Evolutionary conservation across 2,797 vertebrate species (phyloP).

Genomic region (Agapornis canus): DNA sequence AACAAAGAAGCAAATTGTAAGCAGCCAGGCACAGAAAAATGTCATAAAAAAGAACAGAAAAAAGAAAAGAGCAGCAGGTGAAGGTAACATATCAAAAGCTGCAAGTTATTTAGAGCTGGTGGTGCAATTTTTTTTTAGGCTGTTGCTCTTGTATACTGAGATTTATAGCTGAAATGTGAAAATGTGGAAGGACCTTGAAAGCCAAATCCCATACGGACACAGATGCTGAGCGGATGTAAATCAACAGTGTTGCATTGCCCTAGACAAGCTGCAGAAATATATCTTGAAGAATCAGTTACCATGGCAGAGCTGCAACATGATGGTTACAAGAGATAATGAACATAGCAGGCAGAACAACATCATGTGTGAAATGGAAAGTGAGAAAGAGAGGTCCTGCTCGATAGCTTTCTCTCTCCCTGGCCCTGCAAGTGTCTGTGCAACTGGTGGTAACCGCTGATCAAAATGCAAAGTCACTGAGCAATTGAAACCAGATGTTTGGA

Average conservation of each 20-base stretch:
- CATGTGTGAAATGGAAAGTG: slow-evolving; percentile 65
- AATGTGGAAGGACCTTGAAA: slow-evolving; percentile 53
- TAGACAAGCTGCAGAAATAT: slow-evolving; percentile 25
- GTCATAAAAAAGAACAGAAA: slow-evolving; percentile 13
- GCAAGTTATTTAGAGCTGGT: slow-evolving; percentile 32
- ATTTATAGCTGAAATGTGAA: slow-evolving; percentile 61
- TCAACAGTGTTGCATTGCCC: slow-evolving; percentile 37
- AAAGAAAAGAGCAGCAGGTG: slow-evolving; percentile 40
- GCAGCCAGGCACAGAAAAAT: slow-evolving; percentile 55
- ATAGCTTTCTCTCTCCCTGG: slow-evolving; percentile 1
- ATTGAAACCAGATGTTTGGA: slow-evolving; percentile 82
- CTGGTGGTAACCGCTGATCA: slow-evolving; percentile 72
- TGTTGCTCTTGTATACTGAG: slow-evolving; percentile 46
- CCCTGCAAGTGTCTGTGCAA: slow-evolving; percentile 56
- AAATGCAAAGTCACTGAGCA: slow-evolving; percentile 65
- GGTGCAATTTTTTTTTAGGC: slow-evolving; percentile 14
- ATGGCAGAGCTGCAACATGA: slow-evolving; percentile 10
- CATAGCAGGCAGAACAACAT: slow-evolving; percentile 42
- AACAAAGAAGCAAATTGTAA: slow-evolving; percentile 61
- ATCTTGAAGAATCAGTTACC: slow-evolving; percentile 64
- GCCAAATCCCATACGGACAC: slow-evolving; percentile 17
- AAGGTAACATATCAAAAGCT: slow-evolving; percentile 53
- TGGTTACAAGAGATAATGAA: slow-evolving; percentile 52
- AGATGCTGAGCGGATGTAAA: slow-evolving; percentile 60
- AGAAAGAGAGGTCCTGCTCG: slow-evolving; percentile 46